phyloP scores from a whole-genome alignment of 2,888 invertebrate genomes.

The Theretra japonica region DNA sequence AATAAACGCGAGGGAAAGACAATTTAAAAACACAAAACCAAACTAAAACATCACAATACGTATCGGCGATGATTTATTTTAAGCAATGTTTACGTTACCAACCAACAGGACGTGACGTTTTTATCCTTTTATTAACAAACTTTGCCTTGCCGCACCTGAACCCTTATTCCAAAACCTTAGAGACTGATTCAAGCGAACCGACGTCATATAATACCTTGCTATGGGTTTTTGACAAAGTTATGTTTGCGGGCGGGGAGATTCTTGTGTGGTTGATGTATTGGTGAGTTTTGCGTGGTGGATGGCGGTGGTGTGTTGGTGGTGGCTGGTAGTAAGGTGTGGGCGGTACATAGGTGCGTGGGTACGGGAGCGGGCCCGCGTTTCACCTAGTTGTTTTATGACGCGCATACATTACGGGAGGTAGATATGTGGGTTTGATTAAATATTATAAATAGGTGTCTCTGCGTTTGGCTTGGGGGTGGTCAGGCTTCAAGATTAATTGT shows the following conservation, averaged over 20 bases:
- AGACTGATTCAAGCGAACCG: constrained; percentile 43
- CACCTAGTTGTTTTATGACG: constrained; percentile 52
- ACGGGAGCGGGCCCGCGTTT: constrained; percentile 57
- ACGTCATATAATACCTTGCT: constrained; percentile 33
- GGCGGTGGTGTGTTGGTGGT: constrained; percentile 40
- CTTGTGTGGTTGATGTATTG: background rate
- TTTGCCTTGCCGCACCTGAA: background rate
- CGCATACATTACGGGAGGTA: constrained; percentile 59
- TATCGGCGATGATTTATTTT: constrained; percentile 79
- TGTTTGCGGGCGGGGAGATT: constrained; percentile 38
- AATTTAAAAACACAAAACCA: constrained; percentile 54
- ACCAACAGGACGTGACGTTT: constrained; percentile 27
- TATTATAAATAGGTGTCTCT: constrained; percentile 53
- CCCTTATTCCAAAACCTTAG: constrained; percentile 39
- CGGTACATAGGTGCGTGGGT: constrained; percentile 63
- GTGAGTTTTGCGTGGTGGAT: constrained; percentile 16
- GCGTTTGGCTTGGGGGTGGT: constrained; percentile 16
- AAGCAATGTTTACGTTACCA: constrained; percentile 72
- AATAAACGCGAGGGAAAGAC: constrained; percentile 55
- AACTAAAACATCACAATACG: constrained; percentile 69
- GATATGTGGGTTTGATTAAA: constrained; percentile 68
- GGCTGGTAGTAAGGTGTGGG: constrained; percentile 11
- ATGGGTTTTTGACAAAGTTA: constrained; percentile 50
- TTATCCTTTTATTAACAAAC: constrained; percentile 26
- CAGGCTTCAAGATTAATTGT: background rate